Evolutionary conservation across 2,797 vertebrate species (phyloP), one percentile per base, ranked within the genome.

Genomic region (Botia almorhae): DNA sequence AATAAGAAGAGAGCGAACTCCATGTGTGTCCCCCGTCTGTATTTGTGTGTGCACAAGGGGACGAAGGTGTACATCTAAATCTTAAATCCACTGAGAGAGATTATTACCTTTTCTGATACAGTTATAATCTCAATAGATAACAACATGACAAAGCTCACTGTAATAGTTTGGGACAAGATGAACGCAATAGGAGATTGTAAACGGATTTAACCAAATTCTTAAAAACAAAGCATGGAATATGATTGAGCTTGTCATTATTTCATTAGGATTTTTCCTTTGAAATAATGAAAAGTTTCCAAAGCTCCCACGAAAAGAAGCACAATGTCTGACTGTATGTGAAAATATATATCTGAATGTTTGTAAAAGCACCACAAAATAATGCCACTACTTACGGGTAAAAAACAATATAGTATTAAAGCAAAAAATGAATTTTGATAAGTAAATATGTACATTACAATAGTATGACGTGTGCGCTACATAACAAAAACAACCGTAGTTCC

Each of bases 1-100:
- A 80, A 74, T 80, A 56, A 69, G 61, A 68, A 12, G 14, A 65
- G 33, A 80, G 48, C 11, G 26, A 43, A 14, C 6, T 11, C 2
- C 74, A 4, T 61, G 43, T 21, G 51, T 68, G 21, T 26, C 23
- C 23, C 23, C 23, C 23, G 23, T 26, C 23, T 26, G 23, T 19
- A 7, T 16, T 11, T 21, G 6, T 46, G 51, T 17, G 64, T 17
- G 36, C 4, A 14, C 0, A 12, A 55, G 7, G 29, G 6, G 29
- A 56, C 17, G 53, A 5, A 55, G 19, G 55, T 26, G 36, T 2
- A 23, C 5, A 58, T 72, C 33, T 23, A 26, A 46, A n/a, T 12
- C 10, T 10, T 55, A 48, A 36, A 53, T 21, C 11, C 56, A 3
- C 14, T 7, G 2, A 61, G 51, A 58, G 17, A 53, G 13, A 51